phyloP scores from a whole-genome alignment of 2,113 vertebrate genomes.

The Nycticryphes semicollaris region DNA sequence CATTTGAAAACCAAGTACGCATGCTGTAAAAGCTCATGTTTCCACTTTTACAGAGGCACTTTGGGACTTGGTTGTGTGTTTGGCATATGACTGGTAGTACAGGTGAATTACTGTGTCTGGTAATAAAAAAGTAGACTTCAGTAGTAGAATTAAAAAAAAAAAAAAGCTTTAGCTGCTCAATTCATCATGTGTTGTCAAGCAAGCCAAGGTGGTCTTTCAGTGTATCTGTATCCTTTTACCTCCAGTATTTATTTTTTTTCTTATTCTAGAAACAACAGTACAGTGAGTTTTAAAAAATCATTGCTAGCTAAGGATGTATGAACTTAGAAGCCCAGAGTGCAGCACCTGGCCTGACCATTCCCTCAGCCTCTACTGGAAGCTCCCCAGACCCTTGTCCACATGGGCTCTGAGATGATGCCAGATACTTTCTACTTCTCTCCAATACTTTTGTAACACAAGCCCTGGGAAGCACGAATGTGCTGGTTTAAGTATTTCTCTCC shows the following conservation, averaged over 20 bases:
- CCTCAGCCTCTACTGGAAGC: not conserved
- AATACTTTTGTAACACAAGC: not conserved
- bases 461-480: not conserved
- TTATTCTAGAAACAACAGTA: not conserved
- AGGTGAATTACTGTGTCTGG: not conserved
- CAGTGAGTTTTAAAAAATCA: not conserved
- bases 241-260: not conserved
- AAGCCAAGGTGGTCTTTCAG: not conserved
- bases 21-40: not conserved
- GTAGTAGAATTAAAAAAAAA: too few species aligned
- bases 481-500: not conserved
- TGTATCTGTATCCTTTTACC: not conserved
- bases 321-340: not conserved
- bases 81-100: not conserved
- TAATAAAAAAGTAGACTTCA: too few species aligned
- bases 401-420: not conserved
- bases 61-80: fast-evolving
- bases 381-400: not conserved
- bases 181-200: not conserved
- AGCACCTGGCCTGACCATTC: not conserved
- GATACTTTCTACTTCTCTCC: not conserved
- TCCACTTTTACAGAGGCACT: not conserved
- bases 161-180: not conserved
- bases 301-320: not conserved
- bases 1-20: not conserved